Conservation (phyloP, 2,797 vertebrate genomes). For the Peromyscus eremicus region DNA sequence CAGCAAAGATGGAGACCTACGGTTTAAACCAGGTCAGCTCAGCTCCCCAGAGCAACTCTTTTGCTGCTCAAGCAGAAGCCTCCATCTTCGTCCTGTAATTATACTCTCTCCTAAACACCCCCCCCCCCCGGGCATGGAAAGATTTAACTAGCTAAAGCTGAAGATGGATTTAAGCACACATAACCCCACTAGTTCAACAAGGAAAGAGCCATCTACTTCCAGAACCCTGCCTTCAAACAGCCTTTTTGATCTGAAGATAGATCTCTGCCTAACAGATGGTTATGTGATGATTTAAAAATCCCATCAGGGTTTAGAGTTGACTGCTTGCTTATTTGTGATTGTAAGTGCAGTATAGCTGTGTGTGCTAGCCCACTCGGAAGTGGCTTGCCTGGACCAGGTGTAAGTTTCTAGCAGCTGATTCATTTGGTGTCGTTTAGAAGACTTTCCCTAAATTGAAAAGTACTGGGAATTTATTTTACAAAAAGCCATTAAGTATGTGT, state of each 20-base stretch:
- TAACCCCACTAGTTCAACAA: not conserved
- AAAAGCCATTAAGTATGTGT: constrained; percentile 51
- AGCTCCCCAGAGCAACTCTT: not conserved
- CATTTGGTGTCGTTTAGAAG: constrained; percentile 44
- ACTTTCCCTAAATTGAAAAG: constrained; percentile 67
- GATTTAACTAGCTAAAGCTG: not conserved
- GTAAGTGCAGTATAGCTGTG: not conserved
- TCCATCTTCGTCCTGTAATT: not conserved
- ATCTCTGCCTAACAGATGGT: constrained; percentile 37
- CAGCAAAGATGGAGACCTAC: not conserved
- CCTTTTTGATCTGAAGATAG: constrained; percentile 13
- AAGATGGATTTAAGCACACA: not conserved
- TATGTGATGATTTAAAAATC: constrained; percentile 69
- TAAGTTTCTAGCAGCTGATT: constrained; percentile 69
- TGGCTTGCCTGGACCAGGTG: constrained; percentile 21
- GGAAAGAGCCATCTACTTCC: not conserved
- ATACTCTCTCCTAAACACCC: not conserved
- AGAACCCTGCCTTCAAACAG: not conserved
- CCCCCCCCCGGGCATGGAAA: not conserved
- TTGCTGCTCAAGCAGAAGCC: not conserved
- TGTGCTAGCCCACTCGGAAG: not conserved
- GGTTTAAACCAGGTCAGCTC: not conserved
- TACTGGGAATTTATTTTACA: constrained; percentile 66
- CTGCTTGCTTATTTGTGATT: constrained; percentile 25
- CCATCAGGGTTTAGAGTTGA: constrained; percentile 41